Conservation (phyloP, 2,113 vertebrate genomes). For the Todiramphus saurophagus region DNA sequence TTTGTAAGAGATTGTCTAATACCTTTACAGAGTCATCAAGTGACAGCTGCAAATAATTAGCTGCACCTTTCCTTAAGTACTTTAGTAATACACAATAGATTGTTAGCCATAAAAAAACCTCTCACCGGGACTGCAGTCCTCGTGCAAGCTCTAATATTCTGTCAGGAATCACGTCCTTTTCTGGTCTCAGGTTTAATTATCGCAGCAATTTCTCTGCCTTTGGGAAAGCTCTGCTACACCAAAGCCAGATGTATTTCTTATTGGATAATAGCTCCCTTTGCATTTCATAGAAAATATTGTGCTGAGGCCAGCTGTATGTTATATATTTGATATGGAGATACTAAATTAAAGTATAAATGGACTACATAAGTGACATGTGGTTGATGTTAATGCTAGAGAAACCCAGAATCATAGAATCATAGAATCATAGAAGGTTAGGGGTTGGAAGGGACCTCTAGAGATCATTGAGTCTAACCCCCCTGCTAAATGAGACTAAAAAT, state of each 20-base stretch:
- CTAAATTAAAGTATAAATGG: conserved; percentile 4
- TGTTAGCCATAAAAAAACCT: neutral
- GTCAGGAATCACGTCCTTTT: neutral
- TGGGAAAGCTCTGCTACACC: conserved; percentile 4
- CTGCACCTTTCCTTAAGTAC: neutral
- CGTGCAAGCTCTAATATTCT: neutral
- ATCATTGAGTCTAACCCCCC: too few relatives aligned
- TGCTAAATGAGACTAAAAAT: too few relatives aligned
- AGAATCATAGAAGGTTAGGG: too few relatives aligned
- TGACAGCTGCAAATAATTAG: conserved; percentile 28
- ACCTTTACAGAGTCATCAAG: neutral
- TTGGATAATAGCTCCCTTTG: neutral
- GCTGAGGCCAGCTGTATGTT: neutral
- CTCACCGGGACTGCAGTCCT: neutral
- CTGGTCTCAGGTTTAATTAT: conserved; percentile 34
- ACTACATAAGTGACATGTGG: neutral
- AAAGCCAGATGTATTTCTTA: conserved; percentile 31
- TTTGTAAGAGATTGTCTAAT: neutral
- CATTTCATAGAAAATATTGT: neutral
- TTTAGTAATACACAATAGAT: neutral
- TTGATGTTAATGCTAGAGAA: neutral
- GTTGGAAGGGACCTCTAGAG: too few relatives aligned
- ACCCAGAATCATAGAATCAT: neutral
- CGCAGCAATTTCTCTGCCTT: neutral
- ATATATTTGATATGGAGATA: neutral